Base-by-base conservation (phyloP, 2,113 vertebrate genomes). In the Peromyscus californicus region DNA sequence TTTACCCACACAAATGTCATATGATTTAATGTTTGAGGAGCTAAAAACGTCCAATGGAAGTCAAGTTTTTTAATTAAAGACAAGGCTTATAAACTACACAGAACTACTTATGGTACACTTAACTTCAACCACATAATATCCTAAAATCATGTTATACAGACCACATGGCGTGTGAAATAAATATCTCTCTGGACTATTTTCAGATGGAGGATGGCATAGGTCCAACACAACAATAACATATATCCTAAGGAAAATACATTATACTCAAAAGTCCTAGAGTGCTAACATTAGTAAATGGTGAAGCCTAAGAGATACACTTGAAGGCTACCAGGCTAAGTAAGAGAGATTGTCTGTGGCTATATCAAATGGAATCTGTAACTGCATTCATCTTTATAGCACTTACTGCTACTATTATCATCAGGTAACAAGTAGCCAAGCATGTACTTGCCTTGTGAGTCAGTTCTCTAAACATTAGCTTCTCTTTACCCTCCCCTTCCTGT, bases 391-490 rank as follows among this genome's bases (percentile, higher is more conserved):
- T 75, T 85, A 26, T 31, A 78, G 78, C 19, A 3, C 54, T 29
- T 59, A 59, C 19, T 78, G 15, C 31, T 10, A 48, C 39, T 48
- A 21, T 11, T 84, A 45, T 22, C 75, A 67, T 26, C 45, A 88
- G 93, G 19, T 90, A 87, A 67, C 22, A 90, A 65, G 42, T 24
- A n/a, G 1, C 31, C 24, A 82, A 80, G 36, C 51, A 96, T 12
- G 9, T 72, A 69, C 80, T 70, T 12, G 45, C 51, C 93, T 84
- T 61, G 4, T 19, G 57, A 91, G 24, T 84, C 39, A 42, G 31
- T 45, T 70, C 70, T 80, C 29, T 59, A 82, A 93, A 70, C 48
- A 95, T 69, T 24, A 61, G 76, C 9, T 95, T 96, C 31, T 94
- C 84, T 36, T 39, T 61, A 61, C 11, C 22, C 80, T 63, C 16